Evolutionary conservation across 1,140 invertebrate genomes (phyloP).

Genomic region (Calliphora vicina): DNA sequence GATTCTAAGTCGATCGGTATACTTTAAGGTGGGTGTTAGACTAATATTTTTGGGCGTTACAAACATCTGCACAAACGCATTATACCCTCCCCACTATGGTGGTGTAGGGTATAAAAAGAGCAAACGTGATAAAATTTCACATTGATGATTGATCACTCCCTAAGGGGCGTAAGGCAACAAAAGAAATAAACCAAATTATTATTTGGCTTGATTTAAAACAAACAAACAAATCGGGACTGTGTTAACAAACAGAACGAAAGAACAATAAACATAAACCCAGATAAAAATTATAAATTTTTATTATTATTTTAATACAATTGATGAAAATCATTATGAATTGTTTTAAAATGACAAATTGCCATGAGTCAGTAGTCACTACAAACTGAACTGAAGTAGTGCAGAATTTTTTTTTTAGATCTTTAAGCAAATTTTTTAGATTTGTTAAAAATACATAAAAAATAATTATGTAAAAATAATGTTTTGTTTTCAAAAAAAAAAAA

Average conservation of each 20-base stretch:
- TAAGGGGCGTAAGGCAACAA: conserved; percentile 20
- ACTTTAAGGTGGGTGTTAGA: no score
- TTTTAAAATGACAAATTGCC: background rate
- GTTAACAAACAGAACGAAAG: background rate
- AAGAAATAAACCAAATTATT: background rate
- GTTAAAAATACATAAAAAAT: background rate
- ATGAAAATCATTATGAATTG: conserved; percentile 26
- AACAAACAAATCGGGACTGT: background rate
- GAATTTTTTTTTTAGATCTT: no score
- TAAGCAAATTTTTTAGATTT: no score
- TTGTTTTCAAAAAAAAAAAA: no score
- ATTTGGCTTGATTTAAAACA: background rate
- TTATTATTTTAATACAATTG: background rate
- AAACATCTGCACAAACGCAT: no score
- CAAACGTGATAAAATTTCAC: conserved; percentile 33
- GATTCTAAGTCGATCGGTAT: no score
- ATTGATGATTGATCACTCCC: conserved; percentile 32
- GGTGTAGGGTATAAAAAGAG: background rate
- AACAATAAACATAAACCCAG: background rate
- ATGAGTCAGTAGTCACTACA: background rate
- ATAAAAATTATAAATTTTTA: background rate
- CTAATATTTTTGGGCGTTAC: no score
- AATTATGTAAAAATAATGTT: no score
- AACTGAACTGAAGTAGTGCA: no score
- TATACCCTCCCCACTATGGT: no score